Evolutionary conservation across 2,888 invertebrate species (phyloP), one percentile per base, ranked within the genome.

Genomic region (Mesodorylaimus sp.): DNA sequence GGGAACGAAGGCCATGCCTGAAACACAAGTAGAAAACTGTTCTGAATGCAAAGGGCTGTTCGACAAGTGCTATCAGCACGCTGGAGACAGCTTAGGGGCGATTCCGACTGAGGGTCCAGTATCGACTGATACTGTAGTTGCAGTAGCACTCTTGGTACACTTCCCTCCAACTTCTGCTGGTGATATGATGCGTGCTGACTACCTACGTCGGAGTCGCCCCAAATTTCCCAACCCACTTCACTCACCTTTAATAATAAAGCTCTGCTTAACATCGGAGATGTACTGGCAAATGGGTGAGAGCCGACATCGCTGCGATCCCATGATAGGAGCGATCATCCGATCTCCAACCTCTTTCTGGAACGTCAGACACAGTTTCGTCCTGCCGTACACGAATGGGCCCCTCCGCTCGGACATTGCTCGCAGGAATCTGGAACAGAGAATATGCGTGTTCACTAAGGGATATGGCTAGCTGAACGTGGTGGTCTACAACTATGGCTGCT

Each of bases 301-400:
- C 28, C 93, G 74, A 65, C 86, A 85, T 57, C 97, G 74, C 62
- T 85, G 80, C 1, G 70, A 67, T 45, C 76, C 68, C 23, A 74
- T 69, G 10, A 79, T 73, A 1, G 75, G 74, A 1, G 93, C 88
- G 3, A 80, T 78, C 69, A 97, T 81, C 57, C 97, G 75, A 65
- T 89, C 81, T 0, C 87, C 95, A 0, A 97, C 89, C 75, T 95
- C 93, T 62, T 87, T 82, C 69, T 99, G 97, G 73, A 99, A 97
- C 10, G 95, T 95, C 45, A 99, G 71, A 0, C 88, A 85, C 79
- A 97, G 78, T 50, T 78, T 75, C 1, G 83, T 77, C 43, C 95
- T 75, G 0, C 87, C 89, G 64, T 79, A 78, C 0, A 72, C 67
- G 80, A 88, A 91, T 0, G 83, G 80, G 16, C 70, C 80, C 44